phyloP scores from a whole-genome alignment of 53 echinoderm and acorn worm genomes.

The Temnopleurus reevesii region DNA sequence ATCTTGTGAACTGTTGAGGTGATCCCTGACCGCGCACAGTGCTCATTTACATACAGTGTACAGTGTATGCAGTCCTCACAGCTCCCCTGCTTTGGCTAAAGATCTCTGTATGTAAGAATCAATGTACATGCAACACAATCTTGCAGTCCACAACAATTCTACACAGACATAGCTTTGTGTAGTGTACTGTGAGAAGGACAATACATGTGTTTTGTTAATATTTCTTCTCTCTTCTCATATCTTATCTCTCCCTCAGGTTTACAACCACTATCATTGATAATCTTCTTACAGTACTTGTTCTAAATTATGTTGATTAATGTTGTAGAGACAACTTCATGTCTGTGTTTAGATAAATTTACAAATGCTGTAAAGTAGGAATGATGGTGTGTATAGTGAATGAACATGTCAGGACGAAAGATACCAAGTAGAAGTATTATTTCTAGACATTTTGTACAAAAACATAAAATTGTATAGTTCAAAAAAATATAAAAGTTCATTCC shows the following conservation, averaged over 20 bases:
- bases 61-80: not conserved
- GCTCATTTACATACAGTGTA: slow-evolving; percentile 44
- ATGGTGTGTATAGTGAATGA: slow-evolving; percentile 5
- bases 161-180: not conserved
- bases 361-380: not conserved
- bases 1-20: not conserved
- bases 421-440: slow-evolving; percentile 53
- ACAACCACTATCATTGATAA: not conserved
- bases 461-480: slow-evolving; percentile 25
- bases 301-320: slow-evolving; percentile 26
- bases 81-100: not conserved
- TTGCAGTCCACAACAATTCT: not conserved
- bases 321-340: slow-evolving; percentile 3
- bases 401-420: not conserved
- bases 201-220: not conserved
- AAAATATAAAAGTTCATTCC: slow-evolving; percentile 31
- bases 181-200: not conserved
- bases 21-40: slow-evolving; percentile 31
- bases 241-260: slow-evolving; percentile 20
- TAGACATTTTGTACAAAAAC: slow-evolving; percentile 52
- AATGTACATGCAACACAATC: not conserved
- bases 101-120: not conserved
- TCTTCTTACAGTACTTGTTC: slow-evolving; percentile 46
- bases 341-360: not conserved
- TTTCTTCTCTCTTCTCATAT: not conserved